Evolutionary conservation across 2,113 vertebrate genomes (phyloP).

Genomic region (Mormyrus iriodes): DNA sequence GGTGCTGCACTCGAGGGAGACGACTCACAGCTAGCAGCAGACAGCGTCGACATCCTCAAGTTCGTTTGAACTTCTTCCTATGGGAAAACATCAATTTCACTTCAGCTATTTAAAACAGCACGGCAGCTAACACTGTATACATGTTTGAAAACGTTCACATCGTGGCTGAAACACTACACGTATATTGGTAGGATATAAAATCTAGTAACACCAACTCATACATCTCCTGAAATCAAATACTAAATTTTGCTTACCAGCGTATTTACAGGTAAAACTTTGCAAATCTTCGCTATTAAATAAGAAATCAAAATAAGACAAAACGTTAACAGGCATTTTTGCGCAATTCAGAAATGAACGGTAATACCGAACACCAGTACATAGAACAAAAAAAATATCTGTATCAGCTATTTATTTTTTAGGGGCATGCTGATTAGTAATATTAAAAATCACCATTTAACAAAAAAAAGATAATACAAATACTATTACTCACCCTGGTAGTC

Average conservation of each 20-base stretch:
- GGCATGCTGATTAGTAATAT: background rate
- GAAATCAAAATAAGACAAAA: background rate
- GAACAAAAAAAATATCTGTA: background rate
- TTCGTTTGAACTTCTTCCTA: background rate
- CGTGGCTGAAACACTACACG: background rate
- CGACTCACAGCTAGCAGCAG: constrained; percentile 63
- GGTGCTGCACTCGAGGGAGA: constrained; percentile 31
- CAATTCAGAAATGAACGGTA: background rate
- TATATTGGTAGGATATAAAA: background rate
- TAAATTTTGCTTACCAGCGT: background rate
- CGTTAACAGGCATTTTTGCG: background rate
- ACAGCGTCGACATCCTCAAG: constrained; percentile 57
- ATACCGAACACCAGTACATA: background rate
- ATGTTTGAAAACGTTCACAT: background rate
- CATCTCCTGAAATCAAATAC: background rate
- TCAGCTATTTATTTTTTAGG: background rate
- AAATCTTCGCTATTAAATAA: background rate
- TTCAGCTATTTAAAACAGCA: background rate
- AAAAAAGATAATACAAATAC: background rate
- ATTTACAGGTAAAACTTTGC: background rate
- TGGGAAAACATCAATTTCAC: background rate
- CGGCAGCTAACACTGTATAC: background rate
- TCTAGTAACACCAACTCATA: background rate
- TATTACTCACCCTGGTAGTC: background rate
- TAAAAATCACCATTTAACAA: background rate